Evolutionary conservation across 2,888 invertebrate genomes (phyloP).

Genomic region (Drosophila kuntzei): DNA sequence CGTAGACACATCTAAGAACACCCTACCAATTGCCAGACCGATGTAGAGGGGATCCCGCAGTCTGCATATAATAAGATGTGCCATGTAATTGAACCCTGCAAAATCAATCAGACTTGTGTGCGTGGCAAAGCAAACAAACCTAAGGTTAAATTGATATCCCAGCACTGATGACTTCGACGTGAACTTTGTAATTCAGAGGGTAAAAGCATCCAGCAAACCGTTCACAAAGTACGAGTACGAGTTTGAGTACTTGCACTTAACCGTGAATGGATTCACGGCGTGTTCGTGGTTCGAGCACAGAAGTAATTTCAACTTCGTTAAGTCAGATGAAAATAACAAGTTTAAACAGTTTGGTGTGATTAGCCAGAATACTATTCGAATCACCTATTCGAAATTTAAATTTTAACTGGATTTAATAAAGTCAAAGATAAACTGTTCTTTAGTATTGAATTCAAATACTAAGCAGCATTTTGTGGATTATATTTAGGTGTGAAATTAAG

Average conservation of each 20-base stretch:
- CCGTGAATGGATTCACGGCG: background rate
- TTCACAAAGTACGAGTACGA: background rate
- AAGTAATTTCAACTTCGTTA: background rate
- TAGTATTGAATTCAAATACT: too few relatives aligned
- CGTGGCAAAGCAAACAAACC: constrained; percentile 45
- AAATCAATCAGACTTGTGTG: constrained; percentile 56
- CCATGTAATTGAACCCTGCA: constrained; percentile 55
- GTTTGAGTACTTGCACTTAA: constrained; percentile 4
- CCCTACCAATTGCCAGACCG: constrained; percentile 24
- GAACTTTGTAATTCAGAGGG: constrained; percentile 35
- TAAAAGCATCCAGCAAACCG: constrained; percentile 21
- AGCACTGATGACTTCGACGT: constrained; percentile 27
- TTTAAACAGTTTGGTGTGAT: background rate
- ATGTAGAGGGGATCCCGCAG: background rate
- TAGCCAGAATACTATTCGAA: background rate
- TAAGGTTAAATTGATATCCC: constrained; percentile 54
- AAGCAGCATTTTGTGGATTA: too few relatives aligned
- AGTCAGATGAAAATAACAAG: background rate
- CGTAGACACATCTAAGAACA: constrained; percentile 26
- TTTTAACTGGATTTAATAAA: background rate
- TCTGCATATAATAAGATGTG: constrained; percentile 39
- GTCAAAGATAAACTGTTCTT: background rate
- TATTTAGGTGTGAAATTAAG: too few relatives aligned
- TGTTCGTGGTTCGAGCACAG: background rate
- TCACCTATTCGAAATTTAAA: background rate